Percentiles rank a stretch among this genome's conserved stretches.
Conservation (phyloP, 1,140 invertebrate species). For the Drosophila tsacasi region DNA sequence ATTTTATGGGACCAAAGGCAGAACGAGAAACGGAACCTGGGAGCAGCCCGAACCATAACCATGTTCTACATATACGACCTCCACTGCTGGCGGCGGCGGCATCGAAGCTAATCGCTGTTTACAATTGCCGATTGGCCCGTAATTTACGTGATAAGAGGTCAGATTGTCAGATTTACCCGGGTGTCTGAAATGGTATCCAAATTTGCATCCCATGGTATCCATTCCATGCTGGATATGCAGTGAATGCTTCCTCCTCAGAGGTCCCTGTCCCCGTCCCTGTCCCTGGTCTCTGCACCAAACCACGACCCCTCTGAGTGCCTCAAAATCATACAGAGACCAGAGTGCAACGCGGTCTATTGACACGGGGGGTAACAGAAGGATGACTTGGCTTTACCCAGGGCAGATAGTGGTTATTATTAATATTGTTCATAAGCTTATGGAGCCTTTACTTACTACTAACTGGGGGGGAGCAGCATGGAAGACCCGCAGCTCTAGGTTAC, state of each 20-base stretch:
- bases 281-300: not conserved
- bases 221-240: not conserved
- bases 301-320: not conserved
- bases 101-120: constrained; percentile 57
- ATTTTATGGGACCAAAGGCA: constrained; percentile 40
- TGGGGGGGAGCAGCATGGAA: not conserved
- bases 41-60: constrained; percentile 37
- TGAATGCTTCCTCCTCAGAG: not conserved
- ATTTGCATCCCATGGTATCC: too few relatives aligned
- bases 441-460: not conserved
- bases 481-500: not conserved
- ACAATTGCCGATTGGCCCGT: constrained; percentile 59
- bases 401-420: not conserved
- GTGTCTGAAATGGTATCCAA: not conserved
- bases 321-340: not conserved
- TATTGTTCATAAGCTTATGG: not conserved
- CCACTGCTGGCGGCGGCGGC: constrained; percentile 3
- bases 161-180: constrained; percentile 6
- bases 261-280: too few relatives aligned
- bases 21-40: not conserved
- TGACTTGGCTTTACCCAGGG: not conserved
- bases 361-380: too few relatives aligned
- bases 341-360: not conserved
- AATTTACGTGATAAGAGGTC: constrained; percentile 44
- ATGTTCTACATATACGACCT: constrained; percentile 52